These are phyloP conservation scores for Pocota personata DNA, from an alignment of 2,888 invertebrate species.

Conservation along the genomic window DNA sequence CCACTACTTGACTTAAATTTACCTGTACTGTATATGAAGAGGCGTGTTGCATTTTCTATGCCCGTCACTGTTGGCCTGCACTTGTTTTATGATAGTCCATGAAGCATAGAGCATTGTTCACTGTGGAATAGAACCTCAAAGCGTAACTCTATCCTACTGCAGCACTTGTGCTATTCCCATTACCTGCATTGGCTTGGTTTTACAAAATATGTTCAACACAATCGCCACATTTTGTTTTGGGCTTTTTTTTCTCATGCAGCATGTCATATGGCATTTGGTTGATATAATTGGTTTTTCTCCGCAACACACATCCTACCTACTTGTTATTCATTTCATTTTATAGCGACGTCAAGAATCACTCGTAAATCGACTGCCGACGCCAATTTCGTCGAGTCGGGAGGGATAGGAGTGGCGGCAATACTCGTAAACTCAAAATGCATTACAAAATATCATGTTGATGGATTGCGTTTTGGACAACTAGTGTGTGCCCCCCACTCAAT, in stretches of 20 bases:
- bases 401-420: conserved; percentile 7
- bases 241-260: not conserved
- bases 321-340: not conserved
- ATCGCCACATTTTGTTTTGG: not conserved
- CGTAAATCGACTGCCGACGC: conserved; percentile 9
- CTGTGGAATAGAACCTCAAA: not conserved
- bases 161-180: not conserved
- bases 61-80: not conserved
- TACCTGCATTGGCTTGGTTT: not conserved
- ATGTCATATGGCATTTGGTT: not conserved
- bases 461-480: not conserved
- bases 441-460: not conserved
- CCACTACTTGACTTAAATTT: not conserved
- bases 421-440: not conserved
- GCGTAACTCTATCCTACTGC: not conserved
- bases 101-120: not conserved
- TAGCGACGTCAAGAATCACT: not conserved
- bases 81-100: not conserved
- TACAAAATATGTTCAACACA: not conserved
- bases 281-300: not conserved
- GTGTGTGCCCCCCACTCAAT: conserved; percentile 2
- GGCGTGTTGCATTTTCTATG: not conserved
- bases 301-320: conserved; percentile 1
- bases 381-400: not conserved
- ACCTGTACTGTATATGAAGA: not conserved